A percentile compares a stretch with the other conserved stretches of the same genome.
These are phyloP conservation scores for Callochromis pleurospilus DNA, from an alignment of 2,113 vertebrate species.

Conservation along the genomic window DNA sequence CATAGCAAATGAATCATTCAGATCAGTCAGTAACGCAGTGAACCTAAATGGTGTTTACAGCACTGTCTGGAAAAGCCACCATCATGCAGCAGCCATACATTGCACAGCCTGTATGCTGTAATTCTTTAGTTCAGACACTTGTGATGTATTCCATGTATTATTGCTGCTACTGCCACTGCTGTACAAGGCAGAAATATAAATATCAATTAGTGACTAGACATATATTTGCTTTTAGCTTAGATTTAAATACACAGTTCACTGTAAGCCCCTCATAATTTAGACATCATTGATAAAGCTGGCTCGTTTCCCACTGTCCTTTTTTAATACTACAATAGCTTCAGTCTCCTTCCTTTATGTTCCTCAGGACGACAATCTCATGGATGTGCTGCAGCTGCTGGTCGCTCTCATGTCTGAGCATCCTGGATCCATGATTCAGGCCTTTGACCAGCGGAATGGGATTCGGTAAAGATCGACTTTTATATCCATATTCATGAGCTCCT, in stretches of 20 bases:
- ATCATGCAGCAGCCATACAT: neutral
- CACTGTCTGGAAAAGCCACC: neutral
- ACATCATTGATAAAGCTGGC: neutral
- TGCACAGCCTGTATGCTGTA: neutral
- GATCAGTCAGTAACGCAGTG: constrained; percentile 10
- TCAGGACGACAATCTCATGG: constrained; percentile 98
- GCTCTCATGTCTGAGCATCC: constrained; percentile 97
- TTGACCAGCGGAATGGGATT: constrained; percentile 94
- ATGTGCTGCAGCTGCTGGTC: constrained; percentile 94
- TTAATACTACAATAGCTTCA: neutral
- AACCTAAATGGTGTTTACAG: constrained; percentile 4
- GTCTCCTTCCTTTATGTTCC: neutral
- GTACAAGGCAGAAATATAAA: neutral
- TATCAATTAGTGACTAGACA: neutral
- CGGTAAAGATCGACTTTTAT: constrained; percentile 69
- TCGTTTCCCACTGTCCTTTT: neutral
- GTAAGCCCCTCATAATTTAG: neutral
- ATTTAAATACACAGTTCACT: neutral
- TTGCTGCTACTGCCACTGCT: neutral
- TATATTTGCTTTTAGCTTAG: neutral
- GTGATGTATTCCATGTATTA: neutral
- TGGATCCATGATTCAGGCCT: constrained; percentile 89
- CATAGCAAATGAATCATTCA: constrained; percentile 29
- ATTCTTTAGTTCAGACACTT: neutral
- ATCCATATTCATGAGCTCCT: neutral